Percentiles rank a stretch among this genome's conserved stretches.
Conservation (phyloP, 2,797 vertebrate genomes). For the Ibycter americanus region DNA sequence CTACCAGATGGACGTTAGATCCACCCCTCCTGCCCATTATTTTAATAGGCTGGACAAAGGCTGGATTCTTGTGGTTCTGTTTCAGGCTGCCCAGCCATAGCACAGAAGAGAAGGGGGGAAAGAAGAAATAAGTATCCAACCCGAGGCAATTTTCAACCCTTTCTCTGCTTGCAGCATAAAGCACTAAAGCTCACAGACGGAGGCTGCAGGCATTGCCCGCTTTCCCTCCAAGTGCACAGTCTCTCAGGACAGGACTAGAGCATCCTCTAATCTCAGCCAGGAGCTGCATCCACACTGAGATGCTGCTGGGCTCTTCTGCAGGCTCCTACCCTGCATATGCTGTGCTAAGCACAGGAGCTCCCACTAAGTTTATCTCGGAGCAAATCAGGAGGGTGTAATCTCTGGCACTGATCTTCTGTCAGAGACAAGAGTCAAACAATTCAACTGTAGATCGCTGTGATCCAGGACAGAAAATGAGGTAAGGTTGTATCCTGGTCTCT, state of each 20-base stretch:
- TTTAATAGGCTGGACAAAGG: slow-evolving; percentile 17
- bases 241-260: not conserved
- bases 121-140: not conserved
- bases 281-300: not conserved
- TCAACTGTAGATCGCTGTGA: not conserved
- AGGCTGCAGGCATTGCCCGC: not conserved
- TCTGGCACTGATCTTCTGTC: not conserved
- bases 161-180: not conserved
- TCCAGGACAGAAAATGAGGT: not conserved
- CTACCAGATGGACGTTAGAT: slow-evolving; percentile 71
- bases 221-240: not conserved
- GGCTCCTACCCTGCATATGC: not conserved
- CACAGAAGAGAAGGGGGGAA: not conserved
- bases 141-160: not conserved
- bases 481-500: not conserved
- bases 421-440: not conserved
- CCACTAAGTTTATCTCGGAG: not conserved
- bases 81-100: slow-evolving; percentile 2
- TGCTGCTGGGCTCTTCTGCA: not conserved
- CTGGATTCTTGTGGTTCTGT: slow-evolving; percentile 8
- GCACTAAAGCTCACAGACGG: not conserved
- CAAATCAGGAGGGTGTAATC: not conserved
- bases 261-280: not conserved
- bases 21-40: slow-evolving; percentile 34
- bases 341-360: not conserved